phyloP scores from a whole-genome alignment of 2,888 invertebrate genomes.

The Eugnorisma glareosa region DNA sequence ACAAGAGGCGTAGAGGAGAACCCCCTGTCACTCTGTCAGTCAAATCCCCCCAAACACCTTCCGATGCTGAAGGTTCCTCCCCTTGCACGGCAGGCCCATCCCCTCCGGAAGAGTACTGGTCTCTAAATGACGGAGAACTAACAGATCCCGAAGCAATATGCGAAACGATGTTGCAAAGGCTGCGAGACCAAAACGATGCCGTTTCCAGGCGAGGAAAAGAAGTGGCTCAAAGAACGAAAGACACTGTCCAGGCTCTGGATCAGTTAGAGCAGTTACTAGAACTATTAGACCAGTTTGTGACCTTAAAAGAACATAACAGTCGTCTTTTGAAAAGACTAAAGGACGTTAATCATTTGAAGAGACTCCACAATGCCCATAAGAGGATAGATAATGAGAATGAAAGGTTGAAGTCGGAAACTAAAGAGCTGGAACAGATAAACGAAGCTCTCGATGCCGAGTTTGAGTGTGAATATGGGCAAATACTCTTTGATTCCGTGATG shows the following conservation, averaged over 20 bases:
- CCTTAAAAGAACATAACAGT: constrained; percentile 93
- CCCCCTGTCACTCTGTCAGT: constrained; percentile 85
- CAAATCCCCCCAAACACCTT: constrained; percentile 82
- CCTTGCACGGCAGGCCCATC: constrained; percentile 84
- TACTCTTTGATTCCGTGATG: constrained; percentile 92
- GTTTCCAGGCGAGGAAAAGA: constrained; percentile 89
- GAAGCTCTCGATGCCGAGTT: constrained; percentile 90
- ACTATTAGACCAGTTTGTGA: constrained; percentile 94
- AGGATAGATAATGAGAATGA: constrained; percentile 86
- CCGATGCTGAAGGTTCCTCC: constrained; percentile 86
- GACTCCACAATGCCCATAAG: constrained; percentile 91
- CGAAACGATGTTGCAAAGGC: constrained; percentile 83
- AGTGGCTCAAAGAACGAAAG: constrained; percentile 90
- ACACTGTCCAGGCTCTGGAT: constrained; percentile 93
- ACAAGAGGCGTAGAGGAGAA: constrained; percentile 86
- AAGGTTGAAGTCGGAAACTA: constrained; percentile 79
- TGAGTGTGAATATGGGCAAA: constrained; percentile 92
- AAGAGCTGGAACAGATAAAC: constrained; percentile 83
- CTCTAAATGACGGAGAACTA: constrained; percentile 75
- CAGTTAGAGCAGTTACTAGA: constrained; percentile 95
- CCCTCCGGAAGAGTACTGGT: constrained; percentile 83
- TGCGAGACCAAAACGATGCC: constrained; percentile 84
- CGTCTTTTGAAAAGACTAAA: constrained; percentile 92
- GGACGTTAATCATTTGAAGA: constrained; percentile 93
- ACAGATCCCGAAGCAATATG: constrained; percentile 83